Conservation (phyloP, 2,113 vertebrate species). For the Hemibagrus wyckioides region DNA sequence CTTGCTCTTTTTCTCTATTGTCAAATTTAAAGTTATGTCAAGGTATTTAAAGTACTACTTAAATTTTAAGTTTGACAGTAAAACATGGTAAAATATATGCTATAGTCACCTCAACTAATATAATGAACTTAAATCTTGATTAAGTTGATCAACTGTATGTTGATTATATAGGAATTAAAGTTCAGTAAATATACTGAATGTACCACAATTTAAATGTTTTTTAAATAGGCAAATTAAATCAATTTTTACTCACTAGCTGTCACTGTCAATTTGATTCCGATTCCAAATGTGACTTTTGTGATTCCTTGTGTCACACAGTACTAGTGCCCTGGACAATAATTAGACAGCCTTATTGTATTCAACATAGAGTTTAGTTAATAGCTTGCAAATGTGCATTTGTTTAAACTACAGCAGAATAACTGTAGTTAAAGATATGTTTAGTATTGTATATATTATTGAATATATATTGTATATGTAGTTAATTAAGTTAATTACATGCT, state of each 20-base stretch:
- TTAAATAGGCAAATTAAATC: not conserved
- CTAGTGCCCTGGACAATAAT: not conserved
- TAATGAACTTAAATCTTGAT: not conserved
- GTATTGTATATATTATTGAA: too few species aligned
- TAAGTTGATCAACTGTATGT: not conserved
- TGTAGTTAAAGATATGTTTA: not conserved
- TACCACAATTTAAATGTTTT: not conserved
- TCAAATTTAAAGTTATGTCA: not conserved
- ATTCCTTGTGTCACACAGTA: not conserved
- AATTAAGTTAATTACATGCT: not conserved
- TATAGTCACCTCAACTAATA: not conserved
- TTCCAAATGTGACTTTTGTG: conserved; percentile 22
- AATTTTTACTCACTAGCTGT: conserved; percentile 24
- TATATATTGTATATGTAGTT: not conserved
- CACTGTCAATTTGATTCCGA: conserved; percentile 5
- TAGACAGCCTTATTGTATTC: not conserved
- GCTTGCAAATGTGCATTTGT: not conserved
- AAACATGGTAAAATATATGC: not conserved
- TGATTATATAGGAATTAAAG: not conserved
- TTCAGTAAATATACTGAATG: not conserved
- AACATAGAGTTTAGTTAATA: not conserved
- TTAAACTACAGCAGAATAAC: not conserved
- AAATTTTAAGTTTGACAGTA: not conserved
- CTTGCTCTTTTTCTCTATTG: not conserved
- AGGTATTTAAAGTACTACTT: not conserved